Evolutionary conservation across 2,888 invertebrate species (phyloP), one percentile per base, ranked within the genome.

Genomic region (Litoditis marina): DNA sequence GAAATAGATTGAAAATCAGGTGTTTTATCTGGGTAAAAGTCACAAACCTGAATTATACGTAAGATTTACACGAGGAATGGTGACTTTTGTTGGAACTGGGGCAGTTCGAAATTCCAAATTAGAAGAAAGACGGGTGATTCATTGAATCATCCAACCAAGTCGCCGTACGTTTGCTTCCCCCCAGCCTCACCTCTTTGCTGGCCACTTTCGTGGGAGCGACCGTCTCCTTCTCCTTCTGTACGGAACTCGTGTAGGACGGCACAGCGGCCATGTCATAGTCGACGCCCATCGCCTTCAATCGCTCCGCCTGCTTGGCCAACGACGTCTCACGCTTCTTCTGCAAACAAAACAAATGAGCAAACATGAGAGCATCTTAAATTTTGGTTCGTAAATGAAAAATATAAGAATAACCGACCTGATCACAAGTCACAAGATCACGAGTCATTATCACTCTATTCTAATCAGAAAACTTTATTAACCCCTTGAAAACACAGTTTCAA

Each of bases 221-320:
- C 5, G 19, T 16, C 11, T 16, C 11, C 11, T 11, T 13, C 16
- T 39, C 44, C 44, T 44, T 44, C 4, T 19, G 19, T 6, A 44
- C 25, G 8, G 19, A n/a, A 22, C n/a, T 50, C 4, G 50, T 50
- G 30, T 50, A 54, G 6, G 54, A 61, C 2, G 61, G 61, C 8
- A 61, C 61, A 36, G 61, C 27, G 28, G 47, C 39, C 27, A 62
- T 34, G 34, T 71, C 66, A 34, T 78, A 78, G 11, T 73, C 69
- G 28, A 74, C 58, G 36, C 78, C 78, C 55, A 69, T 54, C 16
- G 56, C 64, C 39, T 64, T 63, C 50, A 76, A 34, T 53, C 69
- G 69, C 27, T 58, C 32, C 50, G 50, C 52, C 49, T 49, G 51
- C 49, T 70, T 65, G 42, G 19, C 27, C 49, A 54, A 44, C 7